Percentiles rank a stretch among this genome's conserved stretches.
These are phyloP conservation scores for Drosophila nr. fundita DNA, from an alignment of 2,888 invertebrate genomes.

Conservation along the genomic window DNA sequence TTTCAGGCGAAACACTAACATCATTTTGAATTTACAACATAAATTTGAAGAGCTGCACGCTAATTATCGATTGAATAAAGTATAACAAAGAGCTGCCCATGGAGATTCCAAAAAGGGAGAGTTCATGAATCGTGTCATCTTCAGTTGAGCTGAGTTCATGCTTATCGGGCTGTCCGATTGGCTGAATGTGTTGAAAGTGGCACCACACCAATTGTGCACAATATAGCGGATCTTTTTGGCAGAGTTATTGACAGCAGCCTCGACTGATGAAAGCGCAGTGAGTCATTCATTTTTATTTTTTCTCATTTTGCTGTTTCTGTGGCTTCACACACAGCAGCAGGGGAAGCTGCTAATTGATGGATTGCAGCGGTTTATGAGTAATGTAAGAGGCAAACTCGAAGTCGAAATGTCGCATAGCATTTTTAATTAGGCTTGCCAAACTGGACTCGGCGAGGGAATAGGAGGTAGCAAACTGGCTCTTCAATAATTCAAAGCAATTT, in stretches of 20 bases:
- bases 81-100: conserved; percentile 51
- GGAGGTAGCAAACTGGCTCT: conserved; percentile 33
- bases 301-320: conserved; percentile 18
- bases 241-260: conserved; percentile 72
- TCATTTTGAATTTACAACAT: conserved; percentile 80
- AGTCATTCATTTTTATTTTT: conserved; percentile 53
- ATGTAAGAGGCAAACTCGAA: conserved; percentile 33
- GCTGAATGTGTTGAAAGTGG: conserved; percentile 45
- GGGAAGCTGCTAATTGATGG: conserved; percentile 73
- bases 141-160: conserved; percentile 19
- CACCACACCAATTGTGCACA: conserved; percentile 53
- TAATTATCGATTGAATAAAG: conserved; percentile 76
- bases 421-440: conserved; percentile 68
- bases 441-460: conserved; percentile 21
- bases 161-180: conserved; percentile 48
- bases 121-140: conserved; percentile 20
- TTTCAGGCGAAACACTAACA: conserved; percentile 81
- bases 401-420: conserved; percentile 50
- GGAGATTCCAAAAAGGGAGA: conserved; percentile 12
- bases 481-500: conserved; percentile 78
- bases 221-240: conserved; percentile 59
- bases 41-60: conserved; percentile 68
- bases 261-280: conserved; percentile 60
- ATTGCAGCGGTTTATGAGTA: conserved; percentile 68
- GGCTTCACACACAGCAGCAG: conserved; percentile 29